These are phyloP conservation scores for Mnemiopsis leidyi DNA, from an alignment of 37 sponge, comb jelly and placozoan species.

Conservation along the genomic window DNA sequence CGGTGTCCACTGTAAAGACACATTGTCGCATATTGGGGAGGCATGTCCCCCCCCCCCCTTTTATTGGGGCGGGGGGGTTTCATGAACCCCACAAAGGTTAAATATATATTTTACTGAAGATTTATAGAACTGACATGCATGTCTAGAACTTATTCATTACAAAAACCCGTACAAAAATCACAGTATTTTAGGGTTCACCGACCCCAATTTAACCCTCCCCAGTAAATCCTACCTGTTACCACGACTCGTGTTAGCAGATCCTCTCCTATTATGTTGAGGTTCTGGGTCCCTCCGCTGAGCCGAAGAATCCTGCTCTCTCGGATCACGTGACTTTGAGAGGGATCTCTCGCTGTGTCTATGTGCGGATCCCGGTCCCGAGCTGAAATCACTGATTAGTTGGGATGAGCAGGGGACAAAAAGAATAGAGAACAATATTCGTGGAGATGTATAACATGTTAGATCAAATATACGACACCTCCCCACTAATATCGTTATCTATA, in stretches of 20 bases:
- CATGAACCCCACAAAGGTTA: too few species aligned
- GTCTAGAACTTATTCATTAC: too few species aligned
- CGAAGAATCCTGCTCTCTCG: not conserved
- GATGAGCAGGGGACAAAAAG: not conserved
- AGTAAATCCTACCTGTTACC: not conserved
- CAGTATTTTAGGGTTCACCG: too few species aligned
- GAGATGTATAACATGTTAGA: not conserved
- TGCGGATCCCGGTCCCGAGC: conserved; percentile 5
- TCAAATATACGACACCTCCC: too few species aligned
- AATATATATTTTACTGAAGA: too few species aligned
- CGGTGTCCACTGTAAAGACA: not conserved
- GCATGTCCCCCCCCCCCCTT: too few species aligned
- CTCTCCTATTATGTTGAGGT: not conserved
- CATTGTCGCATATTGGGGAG: too few species aligned
- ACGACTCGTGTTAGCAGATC: not conserved
- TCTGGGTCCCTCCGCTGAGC: not conserved
- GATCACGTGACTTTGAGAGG: not conserved
- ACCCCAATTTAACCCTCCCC: not conserved
- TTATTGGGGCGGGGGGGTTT: too few species aligned
- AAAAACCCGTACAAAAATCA: too few species aligned
- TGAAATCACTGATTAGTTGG: conserved; percentile 18
- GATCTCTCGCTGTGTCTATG: not conserved
- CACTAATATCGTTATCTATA: too few species aligned
- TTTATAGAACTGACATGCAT: too few species aligned
- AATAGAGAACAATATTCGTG: not conserved